phyloP scores from a whole-genome alignment of 2,797 vertebrate species.

The Aplochiton taeniatus region DNA sequence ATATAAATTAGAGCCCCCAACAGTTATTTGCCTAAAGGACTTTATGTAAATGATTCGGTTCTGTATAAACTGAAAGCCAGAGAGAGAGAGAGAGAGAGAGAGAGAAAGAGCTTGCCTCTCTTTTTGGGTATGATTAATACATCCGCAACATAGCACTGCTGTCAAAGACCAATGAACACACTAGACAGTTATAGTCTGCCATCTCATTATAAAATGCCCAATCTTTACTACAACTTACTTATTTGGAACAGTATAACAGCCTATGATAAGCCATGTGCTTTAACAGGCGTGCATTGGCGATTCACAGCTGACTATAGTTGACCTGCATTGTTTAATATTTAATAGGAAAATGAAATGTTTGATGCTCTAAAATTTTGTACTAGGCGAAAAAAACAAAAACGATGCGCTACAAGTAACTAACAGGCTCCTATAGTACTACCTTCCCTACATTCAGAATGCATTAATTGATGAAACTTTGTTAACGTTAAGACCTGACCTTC shows the following conservation, averaged over 20 bases:
- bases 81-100: slow-evolving; percentile 47
- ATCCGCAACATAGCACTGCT: slow-evolving; percentile 83
- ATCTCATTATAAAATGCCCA: slow-evolving; percentile 71
- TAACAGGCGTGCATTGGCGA: slow-evolving; percentile 34
- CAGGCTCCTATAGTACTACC: too few species aligned
- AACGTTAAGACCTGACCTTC: too few species aligned
- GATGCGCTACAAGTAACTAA: too few species aligned
- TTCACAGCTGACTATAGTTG: too few species aligned
- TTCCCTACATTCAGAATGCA: too few species aligned
- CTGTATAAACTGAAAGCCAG: slow-evolving; percentile 95
- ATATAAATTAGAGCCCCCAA: slow-evolving; percentile 99
- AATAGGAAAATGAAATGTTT: slow-evolving; percentile 61
- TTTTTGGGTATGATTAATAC: slow-evolving; percentile 88
- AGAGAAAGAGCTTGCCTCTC: slow-evolving; percentile 77
- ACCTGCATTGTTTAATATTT: slow-evolving; percentile 67
- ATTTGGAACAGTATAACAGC: slow-evolving; percentile 61
- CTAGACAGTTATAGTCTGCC: slow-evolving; percentile 67
- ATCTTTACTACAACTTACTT: slow-evolving; percentile 65
- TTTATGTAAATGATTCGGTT: slow-evolving; percentile 99
- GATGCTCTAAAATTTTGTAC: slow-evolving; percentile 61
- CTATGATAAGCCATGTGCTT: slow-evolving; percentile 42
- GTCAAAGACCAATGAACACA: slow-evolving; percentile 83
- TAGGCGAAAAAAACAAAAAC: too few species aligned
- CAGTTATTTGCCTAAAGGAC: slow-evolving; percentile 99
- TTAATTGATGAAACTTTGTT: too few species aligned